These are phyloP conservation scores for Daptonema setosum DNA, from an alignment of 2,888 invertebrate genomes.

Conservation along the genomic window DNA sequence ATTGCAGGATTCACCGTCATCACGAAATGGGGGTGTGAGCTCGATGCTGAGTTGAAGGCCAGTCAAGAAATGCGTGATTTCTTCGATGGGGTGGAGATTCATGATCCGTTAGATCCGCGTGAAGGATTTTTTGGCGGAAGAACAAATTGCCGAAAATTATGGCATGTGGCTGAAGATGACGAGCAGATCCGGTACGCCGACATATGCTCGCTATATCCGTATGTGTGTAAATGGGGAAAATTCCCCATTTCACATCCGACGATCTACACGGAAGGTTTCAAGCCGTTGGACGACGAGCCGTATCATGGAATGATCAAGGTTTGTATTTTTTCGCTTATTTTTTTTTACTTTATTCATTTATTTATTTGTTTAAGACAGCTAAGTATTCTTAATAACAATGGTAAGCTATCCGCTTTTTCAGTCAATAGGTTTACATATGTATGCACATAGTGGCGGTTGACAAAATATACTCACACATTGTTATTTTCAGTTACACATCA, in stretches of 20 bases:
- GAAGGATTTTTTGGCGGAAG: constrained; percentile 2
- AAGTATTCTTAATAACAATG: too few species aligned
- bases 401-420: too few species aligned
- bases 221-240: background rate
- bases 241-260: too few species aligned
- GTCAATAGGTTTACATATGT: too few species aligned
- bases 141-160: background rate
- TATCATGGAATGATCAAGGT: too few species aligned
- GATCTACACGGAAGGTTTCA: too few species aligned
- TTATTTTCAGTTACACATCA: background rate
- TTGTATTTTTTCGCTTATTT: too few species aligned
- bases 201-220: background rate
- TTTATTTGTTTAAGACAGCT: too few species aligned
- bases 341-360: too few species aligned
- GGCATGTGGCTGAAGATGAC: background rate
- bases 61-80: background rate
- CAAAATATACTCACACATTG: too few species aligned
- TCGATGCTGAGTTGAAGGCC: background rate
- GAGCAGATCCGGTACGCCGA: background rate
- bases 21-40: background rate
- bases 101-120: background rate
- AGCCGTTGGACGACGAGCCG: too few species aligned
- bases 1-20: background rate
- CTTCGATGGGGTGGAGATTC: background rate
- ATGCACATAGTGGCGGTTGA: too few species aligned